phyloP scores from a whole-genome alignment of 2,888 invertebrate species.

The Dexiosoma caninum region DNA sequence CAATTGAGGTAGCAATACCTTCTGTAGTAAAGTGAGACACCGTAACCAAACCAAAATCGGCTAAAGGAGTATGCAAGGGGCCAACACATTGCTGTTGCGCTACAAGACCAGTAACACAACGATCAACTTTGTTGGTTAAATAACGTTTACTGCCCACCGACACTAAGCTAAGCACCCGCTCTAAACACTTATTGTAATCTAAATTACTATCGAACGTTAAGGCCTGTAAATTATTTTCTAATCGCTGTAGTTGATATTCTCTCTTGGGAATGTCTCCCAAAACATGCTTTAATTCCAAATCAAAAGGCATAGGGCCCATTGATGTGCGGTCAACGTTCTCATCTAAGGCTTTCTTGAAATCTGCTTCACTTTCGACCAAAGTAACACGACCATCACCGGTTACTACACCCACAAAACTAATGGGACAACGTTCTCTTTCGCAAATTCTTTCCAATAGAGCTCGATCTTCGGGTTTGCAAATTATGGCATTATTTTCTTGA shows the following conservation, averaged over 20 bases:
- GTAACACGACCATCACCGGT: constrained; percentile 90
- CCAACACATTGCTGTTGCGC: constrained; percentile 99
- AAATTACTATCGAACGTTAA: constrained; percentile 78
- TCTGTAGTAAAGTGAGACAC: constrained; percentile 89
- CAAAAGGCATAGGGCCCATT: constrained; percentile 84
- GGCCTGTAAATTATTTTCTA: constrained; percentile 58
- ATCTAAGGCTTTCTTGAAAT: constrained; percentile 75
- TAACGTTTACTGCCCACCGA: constrained; percentile 97
- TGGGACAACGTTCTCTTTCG: constrained; percentile 92
- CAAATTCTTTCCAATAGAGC: constrained; percentile 85
- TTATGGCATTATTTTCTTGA: constrained; percentile 95
- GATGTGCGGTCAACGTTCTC: constrained; percentile 73
- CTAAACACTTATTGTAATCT: constrained; percentile 72
- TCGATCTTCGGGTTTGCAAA: constrained; percentile 85
- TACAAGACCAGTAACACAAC: constrained; percentile 95
- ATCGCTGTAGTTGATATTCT: constrained; percentile 79
- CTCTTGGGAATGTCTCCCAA: constrained; percentile 90
- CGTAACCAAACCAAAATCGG: constrained; percentile 94
- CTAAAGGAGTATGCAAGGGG: constrained; percentile 95
- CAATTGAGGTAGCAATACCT: constrained; percentile 96
- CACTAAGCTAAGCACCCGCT: constrained; percentile 89
- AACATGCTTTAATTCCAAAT: constrained; percentile 92
- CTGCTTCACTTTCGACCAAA: constrained; percentile 81
- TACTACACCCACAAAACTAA: constrained; percentile 94
- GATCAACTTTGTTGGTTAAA: constrained; percentile 95